Base-by-base conservation (phyloP, 2,797 vertebrate species). In the Sus cebifrons region DNA sequence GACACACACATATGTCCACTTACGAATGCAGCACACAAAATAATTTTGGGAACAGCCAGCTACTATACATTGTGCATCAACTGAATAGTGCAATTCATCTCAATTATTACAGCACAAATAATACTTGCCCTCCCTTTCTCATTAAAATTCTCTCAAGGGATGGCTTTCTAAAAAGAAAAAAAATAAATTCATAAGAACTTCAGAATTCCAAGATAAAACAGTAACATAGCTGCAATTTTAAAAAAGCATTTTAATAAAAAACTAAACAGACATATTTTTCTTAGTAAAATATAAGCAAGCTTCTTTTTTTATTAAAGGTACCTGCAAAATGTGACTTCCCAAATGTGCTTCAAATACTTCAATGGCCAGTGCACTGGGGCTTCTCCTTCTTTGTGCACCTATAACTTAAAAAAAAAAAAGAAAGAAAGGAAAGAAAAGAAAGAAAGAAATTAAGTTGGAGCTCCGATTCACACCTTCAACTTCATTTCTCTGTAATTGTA, bases 311-410 rank as follows among this genome's bases (percentile, higher is more conserved):
- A 36, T 98, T 98, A 91, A 82, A 96, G 25, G 92, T 99, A 99
- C 99, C 99, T 99, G 99, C 98, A 99, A 98, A 98, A 99, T 99
- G 99, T 99, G 99, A 99, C 99, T 99, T 98, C 99, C 99, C 98
- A 99, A 99, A 98, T 99, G 99, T 98, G 99, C 99, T 96, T 99
- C 99, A 98, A 99, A 99, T 98, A 99, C 99, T 98, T 99, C 99
- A 87, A 99, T 99, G 97, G 99, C 99, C 94, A 99, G 97, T 94
- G 98, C 98, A 97, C 98, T 99, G 98, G 99, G 99, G 97, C 99
- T 99, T 98, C 99, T 99, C 99, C 99, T 99, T 98, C 99, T 99
- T 98, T 99, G 99, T 97, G 99, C 98, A 98, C 99, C 99, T 99
- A 99, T 99, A 99, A 99, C 99, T 99, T 99, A 98, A 99, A 97